These are phyloP conservation scores for Marmota monax DNA, from an alignment of 2,113 vertebrate genomes.

Conservation along the genomic window DNA sequence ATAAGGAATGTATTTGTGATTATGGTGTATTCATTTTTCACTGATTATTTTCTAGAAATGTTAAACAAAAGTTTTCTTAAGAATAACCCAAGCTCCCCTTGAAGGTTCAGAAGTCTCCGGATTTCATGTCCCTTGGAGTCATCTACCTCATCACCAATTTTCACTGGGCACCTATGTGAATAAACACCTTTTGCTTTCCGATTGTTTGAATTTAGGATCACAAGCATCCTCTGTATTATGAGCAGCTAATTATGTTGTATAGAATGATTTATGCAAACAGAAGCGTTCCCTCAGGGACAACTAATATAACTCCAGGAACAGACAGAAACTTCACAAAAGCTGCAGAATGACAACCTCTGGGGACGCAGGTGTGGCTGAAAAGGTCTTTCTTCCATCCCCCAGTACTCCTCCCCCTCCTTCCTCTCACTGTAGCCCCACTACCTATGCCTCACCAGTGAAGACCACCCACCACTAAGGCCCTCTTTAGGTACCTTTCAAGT, in stretches of 20 bases:
- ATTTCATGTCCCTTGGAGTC: neutral
- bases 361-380: neutral
- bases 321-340: neutral
- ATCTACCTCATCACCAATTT: neutral
- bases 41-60: neutral
- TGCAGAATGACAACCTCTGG: neutral
- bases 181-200: conserved; percentile 31
- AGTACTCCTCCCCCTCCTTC: neutral
- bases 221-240: conserved; percentile 6
- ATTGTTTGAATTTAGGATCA: conserved; percentile 58
- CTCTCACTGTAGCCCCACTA: neutral
- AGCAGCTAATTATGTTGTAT: conserved; percentile 16
- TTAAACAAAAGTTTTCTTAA: neutral
- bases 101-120: neutral
- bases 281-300: neutral
- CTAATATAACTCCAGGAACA: neutral
- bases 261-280: conserved; percentile 51
- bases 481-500: neutral
- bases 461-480: neutral
- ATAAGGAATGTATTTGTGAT: neutral
- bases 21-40: neutral
- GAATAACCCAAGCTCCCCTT: neutral
- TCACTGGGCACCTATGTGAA: neutral
- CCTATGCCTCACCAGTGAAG: neutral
- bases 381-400: neutral